Base-by-base conservation (phyloP, 2,113 vertebrate species). In the Cheirogaleus medius region DNA sequence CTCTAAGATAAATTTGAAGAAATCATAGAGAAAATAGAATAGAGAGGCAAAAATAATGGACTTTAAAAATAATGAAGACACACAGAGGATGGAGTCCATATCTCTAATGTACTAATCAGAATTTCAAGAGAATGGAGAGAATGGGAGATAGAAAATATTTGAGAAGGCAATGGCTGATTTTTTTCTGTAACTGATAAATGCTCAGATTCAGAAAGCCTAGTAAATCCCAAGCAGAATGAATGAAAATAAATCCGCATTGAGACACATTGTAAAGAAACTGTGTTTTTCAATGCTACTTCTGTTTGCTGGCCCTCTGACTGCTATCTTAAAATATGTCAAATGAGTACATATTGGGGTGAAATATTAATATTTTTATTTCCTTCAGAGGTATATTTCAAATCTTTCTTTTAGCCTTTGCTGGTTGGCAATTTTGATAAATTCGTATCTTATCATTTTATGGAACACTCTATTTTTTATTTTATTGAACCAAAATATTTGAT, bases 361-460 rank as follows among this genome's bases (percentile, higher is more conserved):
- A 56, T 56, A 56, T 56, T 56, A 71, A 71, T 39, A 71, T 71
- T 71, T 23, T 71, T 39, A 39, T 25, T 71, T 71, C 37, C 37
- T 39, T 37, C 21, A 71, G 10, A 71, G 10, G 37, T 25, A 74
- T n/a, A 92, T 80, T 49, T 69, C n/a, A 69, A 71, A 34, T 77
- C n/a, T 71, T 88, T 91, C 77, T 80, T 81, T 85, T 54, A 93
- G 34, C 14, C 20, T 89, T 88, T 78, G 34, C 39, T 71, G 1
- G 73, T 44, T 80, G 32, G 74, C 23, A 63, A 27, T 78, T 95
- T 92, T 90, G 9, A 69, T 90, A 87, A 94, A 92, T 13, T 90
- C 6, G 4, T 27, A 49, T n/a, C 18, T 68, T 90, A 8, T 34
- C 11, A 73, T 83, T 68, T 74, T 92, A 60, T 86, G 8, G 6